phyloP scores from a whole-genome alignment of 1,140 invertebrate genomes.

The Pollicipes pollicipes region DNA sequence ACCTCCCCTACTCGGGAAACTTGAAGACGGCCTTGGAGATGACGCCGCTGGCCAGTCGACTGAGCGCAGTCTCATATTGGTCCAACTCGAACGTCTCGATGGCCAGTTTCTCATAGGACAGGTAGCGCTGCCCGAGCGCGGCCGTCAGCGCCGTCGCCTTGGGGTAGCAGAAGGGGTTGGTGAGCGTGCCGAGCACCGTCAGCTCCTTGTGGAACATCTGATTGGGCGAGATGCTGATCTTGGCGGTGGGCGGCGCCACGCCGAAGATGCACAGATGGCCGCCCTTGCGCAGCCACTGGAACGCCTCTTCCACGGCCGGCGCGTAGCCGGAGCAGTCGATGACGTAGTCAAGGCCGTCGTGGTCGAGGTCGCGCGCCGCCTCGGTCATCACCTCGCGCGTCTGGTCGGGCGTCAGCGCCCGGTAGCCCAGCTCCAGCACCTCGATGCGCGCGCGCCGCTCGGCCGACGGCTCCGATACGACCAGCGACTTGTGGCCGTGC shows the following conservation, averaged over 20 bases:
- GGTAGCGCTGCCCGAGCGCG: constrained; percentile 41
- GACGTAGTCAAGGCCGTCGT: constrained; percentile 35
- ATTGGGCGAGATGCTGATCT: constrained; percentile 36
- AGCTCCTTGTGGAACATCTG: constrained; percentile 43
- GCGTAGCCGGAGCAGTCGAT: constrained; percentile 46
- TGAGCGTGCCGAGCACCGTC: constrained; percentile 40
- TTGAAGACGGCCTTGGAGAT: constrained; percentile 49
- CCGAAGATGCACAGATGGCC: constrained; percentile 39
- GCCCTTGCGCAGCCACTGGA: constrained; percentile 29
- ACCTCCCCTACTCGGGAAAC: not conserved
- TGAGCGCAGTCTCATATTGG: constrained; percentile 37
- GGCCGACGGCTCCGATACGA: constrained; percentile 41
- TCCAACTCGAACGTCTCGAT: constrained; percentile 39
- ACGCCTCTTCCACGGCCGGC: constrained; percentile 34
- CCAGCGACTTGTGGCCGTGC: constrained; percentile 44
- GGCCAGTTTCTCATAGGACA: constrained; percentile 42
- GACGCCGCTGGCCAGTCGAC: constrained; percentile 34
- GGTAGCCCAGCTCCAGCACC: not conserved
- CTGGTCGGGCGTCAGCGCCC: not conserved
- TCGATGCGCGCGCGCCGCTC: constrained; percentile 24
- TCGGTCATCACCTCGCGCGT: not conserved
- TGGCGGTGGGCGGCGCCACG: constrained; percentile 31
- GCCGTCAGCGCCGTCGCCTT: constrained; percentile 39
- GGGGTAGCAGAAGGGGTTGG: constrained; percentile 45
- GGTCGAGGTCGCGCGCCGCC: not conserved